Evolutionary conservation across 92 coral and sea anemone species (phyloP), one percentile per base, ranked within the genome.

Genomic region (Meandrina meandrites): DNA sequence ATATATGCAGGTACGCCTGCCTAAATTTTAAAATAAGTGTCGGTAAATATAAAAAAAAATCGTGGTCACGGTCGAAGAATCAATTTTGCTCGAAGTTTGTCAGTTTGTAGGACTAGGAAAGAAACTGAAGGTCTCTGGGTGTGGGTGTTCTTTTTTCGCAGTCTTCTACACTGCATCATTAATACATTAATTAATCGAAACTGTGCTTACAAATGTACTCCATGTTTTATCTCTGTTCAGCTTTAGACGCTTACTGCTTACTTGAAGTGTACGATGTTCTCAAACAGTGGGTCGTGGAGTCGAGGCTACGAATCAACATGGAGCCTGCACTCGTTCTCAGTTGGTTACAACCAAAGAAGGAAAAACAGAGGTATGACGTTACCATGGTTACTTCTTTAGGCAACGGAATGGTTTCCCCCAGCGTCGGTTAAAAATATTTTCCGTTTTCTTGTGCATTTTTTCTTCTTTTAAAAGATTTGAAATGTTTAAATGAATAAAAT

Each of bases 191-290:
- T 4, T 48, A 48, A 48, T 12, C 53, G 9, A 48, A 48, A 48
- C 53, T 48, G 53, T 48, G 6, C 14, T 48, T 48, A 9, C 9
- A 48, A 48, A 48, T 12, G 45, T 40, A 48, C 53, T 48, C 53
- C 53, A 22, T 36, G n/a, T 19, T 6, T 71, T 4, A 42, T 78
- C 34, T 42, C 21, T 35, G 8, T 51, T 51, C 31, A 97, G 99
- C 99, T 42, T 79, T 97, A 48, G 99, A 97, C 69, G 99, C 99
- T 16, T 93, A 92, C 74, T 97, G 99, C 54, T 89, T 97, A 73
- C 80, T 97, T 21, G 98, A 97, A 37, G 95, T 95, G 14, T 97
- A 93, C 47, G 91, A 93, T 21, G 98, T 95, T 56, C 89, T 97
- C 58, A 90, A 87, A 76, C 70, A 79, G 48, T 97, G 98, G 99